Evolutionary conservation across 2,797 vertebrate species (phyloP).

Genomic region (Nannoperca obscura): DNA sequence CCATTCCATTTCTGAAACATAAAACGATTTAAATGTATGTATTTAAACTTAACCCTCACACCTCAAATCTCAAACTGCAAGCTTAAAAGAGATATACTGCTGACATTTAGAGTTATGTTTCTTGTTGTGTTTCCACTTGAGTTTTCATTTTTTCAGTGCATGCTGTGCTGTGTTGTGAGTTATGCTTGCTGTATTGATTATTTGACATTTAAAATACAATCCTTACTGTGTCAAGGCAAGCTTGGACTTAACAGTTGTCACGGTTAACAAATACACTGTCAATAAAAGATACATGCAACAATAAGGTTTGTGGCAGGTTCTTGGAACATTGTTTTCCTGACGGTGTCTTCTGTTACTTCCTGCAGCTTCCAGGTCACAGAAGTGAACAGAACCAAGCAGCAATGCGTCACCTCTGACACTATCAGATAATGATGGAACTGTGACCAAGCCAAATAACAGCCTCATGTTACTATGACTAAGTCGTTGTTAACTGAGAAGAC

Average conservation of each 20-base stretch:
- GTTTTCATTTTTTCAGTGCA: slow-evolving; percentile 5
- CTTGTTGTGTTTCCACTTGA: not conserved
- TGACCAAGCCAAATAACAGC: slow-evolving; percentile 1
- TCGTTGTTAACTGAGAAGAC: not conserved
- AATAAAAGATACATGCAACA: slow-evolving; percentile 9
- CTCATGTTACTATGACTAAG: not conserved
- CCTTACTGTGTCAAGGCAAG: slow-evolving; percentile 27
- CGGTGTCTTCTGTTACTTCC: not conserved
- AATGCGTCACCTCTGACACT: not conserved
- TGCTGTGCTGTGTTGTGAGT: slow-evolving; percentile 8
- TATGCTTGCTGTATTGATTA: slow-evolving; percentile 39
- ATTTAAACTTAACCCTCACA: not conserved
- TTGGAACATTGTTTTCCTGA: not conserved
- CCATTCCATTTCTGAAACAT: too few relatives aligned
- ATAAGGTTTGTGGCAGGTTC: not conserved
- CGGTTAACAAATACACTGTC: not conserved
- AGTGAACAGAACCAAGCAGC: not conserved
- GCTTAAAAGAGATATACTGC: not conserved
- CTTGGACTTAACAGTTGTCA: slow-evolving; percentile 35
- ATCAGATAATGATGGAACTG: not conserved
- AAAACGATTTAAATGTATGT: not conserved
- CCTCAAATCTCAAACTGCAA: not conserved
- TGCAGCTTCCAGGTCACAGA: slow-evolving; percentile 1
- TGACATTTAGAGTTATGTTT: not conserved
- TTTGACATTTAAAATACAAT: slow-evolving; percentile 32